Conservation (phyloP, 2,113 vertebrate genomes). For the Myxocyprinus asiaticus region DNA sequence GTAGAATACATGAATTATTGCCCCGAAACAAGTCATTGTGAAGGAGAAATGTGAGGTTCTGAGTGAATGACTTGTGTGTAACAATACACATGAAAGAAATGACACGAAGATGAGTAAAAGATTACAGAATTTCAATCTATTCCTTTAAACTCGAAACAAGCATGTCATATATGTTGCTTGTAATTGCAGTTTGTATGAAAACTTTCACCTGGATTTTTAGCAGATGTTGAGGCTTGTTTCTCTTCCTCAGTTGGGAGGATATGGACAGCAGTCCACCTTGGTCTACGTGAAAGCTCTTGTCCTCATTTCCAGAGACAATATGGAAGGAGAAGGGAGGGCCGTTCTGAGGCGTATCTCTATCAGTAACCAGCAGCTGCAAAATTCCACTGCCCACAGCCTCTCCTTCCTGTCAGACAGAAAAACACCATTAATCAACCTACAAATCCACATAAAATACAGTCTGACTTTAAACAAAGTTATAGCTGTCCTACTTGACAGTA, state of each 20-base stretch:
- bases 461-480: neutral
- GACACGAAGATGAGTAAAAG: too few species aligned
- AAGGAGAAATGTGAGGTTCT: too few species aligned
- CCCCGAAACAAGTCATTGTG: too few species aligned
- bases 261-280: conserved; percentile 88
- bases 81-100: neutral
- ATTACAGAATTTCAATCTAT: too few species aligned
- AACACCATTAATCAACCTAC: conserved; percentile 16
- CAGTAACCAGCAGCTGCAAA: conserved; percentile 86
- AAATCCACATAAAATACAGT: neutral
- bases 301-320: conserved; percentile 86
- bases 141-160: too few species aligned
- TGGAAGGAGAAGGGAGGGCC: conserved; percentile 88
- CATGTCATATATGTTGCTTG: neutral
- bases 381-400: conserved; percentile 81
- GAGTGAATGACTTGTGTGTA: too few species aligned
- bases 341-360: conserved; percentile 89
- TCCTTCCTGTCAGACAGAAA: conserved; percentile 80
- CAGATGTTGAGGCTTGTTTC: conserved; percentile 77
- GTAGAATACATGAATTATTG: too few species aligned
- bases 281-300: conserved; percentile 84
- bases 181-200: neutral
- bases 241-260: conserved; percentile 76
- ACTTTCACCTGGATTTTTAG: conserved; percentile 87
- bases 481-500: neutral